These are phyloP conservation scores for Microtus pennsylvanicus DNA, from an alignment of 2,113 vertebrate species.

Conservation along the genomic window DNA sequence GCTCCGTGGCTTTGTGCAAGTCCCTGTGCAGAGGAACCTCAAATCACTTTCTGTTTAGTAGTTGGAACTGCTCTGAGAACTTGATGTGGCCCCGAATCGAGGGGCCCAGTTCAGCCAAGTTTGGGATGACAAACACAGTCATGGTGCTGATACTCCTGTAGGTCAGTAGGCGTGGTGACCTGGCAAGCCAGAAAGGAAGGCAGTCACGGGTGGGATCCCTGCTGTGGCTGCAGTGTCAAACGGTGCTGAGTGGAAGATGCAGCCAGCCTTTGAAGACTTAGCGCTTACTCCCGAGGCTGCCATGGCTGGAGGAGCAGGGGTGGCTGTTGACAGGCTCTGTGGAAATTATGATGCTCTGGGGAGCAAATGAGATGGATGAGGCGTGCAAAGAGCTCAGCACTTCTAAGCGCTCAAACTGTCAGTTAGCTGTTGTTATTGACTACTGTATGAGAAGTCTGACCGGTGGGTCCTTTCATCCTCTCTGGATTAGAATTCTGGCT, in stretches of 20 bases:
- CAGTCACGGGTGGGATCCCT: not conserved
- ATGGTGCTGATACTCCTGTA: not conserved
- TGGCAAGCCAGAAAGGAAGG: not conserved
- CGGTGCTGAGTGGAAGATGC: not conserved
- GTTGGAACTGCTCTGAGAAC: not conserved
- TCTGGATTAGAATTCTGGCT: not conserved
- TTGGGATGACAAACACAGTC: not conserved
- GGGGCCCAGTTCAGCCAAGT: not conserved
- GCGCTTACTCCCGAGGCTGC: not conserved
- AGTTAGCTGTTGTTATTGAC: not conserved
- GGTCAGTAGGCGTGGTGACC: not conserved
- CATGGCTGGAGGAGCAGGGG: not conserved
- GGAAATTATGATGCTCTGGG: not conserved
- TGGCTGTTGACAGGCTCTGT: not conserved
- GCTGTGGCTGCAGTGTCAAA: not conserved
- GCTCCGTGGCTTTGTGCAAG: not conserved
- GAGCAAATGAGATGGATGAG: not conserved
- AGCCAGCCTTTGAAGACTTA: not conserved
- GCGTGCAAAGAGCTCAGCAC: not conserved
- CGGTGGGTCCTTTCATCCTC: not conserved
- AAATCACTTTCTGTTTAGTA: not conserved
- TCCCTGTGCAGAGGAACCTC: not conserved
- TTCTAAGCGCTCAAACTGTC: not conserved
- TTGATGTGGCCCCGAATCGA: not conserved
- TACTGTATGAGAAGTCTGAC: not conserved